Percentiles rank a stretch among this genome's conserved stretches.
phyloP scores from a whole-genome alignment of 2,888 invertebrate genomes.

The Hydriomena furcata region DNA sequence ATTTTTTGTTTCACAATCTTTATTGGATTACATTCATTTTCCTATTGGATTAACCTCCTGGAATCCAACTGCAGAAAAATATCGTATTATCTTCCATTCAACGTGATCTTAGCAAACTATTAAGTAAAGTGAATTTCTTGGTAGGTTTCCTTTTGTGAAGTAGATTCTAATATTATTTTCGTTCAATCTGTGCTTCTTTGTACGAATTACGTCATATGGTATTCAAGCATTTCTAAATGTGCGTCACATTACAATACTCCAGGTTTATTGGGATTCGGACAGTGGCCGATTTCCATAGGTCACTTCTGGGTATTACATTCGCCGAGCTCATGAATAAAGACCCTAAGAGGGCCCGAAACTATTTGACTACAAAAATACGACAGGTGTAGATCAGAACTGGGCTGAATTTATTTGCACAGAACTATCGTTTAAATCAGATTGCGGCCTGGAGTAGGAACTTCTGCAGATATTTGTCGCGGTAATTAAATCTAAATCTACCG shows the following conservation, averaged over 20 bases:
- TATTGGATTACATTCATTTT: no score
- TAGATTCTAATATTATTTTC: no score
- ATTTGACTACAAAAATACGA: conserved; percentile 12
- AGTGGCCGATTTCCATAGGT: conserved; percentile 23
- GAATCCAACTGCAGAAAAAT: no score
- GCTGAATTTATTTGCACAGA: neutral
- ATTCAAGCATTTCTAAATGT: neutral
- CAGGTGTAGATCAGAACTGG: conserved; percentile 10
- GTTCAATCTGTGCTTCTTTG: no score
- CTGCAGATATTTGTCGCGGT: conserved; percentile 2
- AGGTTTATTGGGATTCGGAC: conserved; percentile 18
- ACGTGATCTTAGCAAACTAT: no score
- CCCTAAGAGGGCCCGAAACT: conserved; percentile 11
- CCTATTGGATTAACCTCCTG: no score
- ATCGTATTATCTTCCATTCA: no score
- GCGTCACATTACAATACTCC: neutral
- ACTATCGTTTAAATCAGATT: neutral
- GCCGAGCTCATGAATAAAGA: conserved; percentile 28
- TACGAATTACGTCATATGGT: no score
- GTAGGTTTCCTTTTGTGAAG: no score
- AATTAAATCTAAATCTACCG: conserved; percentile 17
- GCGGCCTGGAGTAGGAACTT: neutral
- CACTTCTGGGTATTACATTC: conserved; percentile 22
- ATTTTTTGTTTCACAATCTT: no score
- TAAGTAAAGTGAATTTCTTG: no score